Evolutionary conservation across 2,113 vertebrate genomes (phyloP), one percentile per base, ranked within the genome.

Genomic region (Thamnophis sirtalis): DNA sequence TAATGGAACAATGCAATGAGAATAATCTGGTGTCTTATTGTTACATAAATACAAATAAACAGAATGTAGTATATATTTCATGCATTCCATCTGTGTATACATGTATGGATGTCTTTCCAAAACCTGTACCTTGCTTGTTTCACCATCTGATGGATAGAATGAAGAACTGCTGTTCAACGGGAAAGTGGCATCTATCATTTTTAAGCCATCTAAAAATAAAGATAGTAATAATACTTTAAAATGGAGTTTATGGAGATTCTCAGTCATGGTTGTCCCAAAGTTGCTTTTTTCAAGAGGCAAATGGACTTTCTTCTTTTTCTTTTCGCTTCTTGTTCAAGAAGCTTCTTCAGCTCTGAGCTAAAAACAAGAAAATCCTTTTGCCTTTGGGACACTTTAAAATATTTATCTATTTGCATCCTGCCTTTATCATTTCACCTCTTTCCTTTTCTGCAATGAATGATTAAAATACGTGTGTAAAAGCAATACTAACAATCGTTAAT

Each of bases 111-210:
- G 55, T 48, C 38, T 88, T 68, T 51, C 85, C 50, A 38, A 2
- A 5, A 51, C 73, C 11, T 0, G 19, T 92, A 98, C 98, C 97
- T 97, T 91, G 0, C 51, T 89, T 80, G 94, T 91, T 91, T 53
- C 90, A 0, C 24, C 54, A 1, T 89, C 86, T n/a, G 96, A 93
- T 50, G 15, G 0, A 5, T 13, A 89, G 17, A 2, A 9, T 0
- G 48, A 38, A 89, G 95, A 17, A 0, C 0, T 1, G 28, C 89
- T 13, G 0, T 19, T 48, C 1, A 55, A 3, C 0, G 22, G 4
- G 0, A 90, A 13, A 0, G 2, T 90, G 9, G 86, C 58, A 87
- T 92, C 93, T 5, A 0, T 22, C 10, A 8, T 28, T 89, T 94
- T 28, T 6, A 24, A 19, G 9, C 85, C 90, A 43, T 95, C 91